Evolutionary conservation across 1,140 invertebrate species (phyloP), one percentile per base, ranked within the genome.

Genomic region (Musca domestica): DNA sequence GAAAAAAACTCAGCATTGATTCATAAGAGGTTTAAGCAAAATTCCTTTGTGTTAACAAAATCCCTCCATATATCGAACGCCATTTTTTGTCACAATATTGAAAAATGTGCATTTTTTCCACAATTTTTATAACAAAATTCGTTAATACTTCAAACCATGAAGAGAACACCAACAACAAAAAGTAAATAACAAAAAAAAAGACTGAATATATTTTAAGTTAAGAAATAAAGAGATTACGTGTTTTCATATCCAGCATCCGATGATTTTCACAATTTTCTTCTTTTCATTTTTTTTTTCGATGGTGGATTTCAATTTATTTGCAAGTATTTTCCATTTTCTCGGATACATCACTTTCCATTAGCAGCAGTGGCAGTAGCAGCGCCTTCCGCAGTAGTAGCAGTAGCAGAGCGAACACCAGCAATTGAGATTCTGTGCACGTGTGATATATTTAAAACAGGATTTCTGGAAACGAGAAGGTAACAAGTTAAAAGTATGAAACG

Each of bases 211-310:
- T 61, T 41, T 61, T 30, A 61, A 19, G 27, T 34, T 34, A 34
- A 56, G 52, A 56, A 56, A 56, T 56, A 56, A 56, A 56, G 52
- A 61, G 56, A 61, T 61, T 61, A 61, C 56, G 56, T 61, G 56
- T 61, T 41, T 61, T 61, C 19, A 61, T 61, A 61, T 61, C n/a
- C 56, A n/a, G 27, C 17, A 19, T 51, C 34, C 34, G 19, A 61
- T 30, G 56, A 61, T 61, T 19, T 61, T 61, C 27, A 30, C 56
- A 41, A 61, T 19, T 61, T 34, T 34, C 34, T 17, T 41, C 19
- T 61, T 17, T 2, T 41, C 56, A 27, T 61, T 34, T 61, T 51
- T 41, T 41, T 41, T 41, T 10, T 41, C 34, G 34, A 12, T 41
- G n/a, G 34, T 41, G 34, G 10, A 41, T 41, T 61, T 61, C 56